phyloP scores from a whole-genome alignment of 2,888 invertebrate species.

The Eristalinus aeneus region DNA sequence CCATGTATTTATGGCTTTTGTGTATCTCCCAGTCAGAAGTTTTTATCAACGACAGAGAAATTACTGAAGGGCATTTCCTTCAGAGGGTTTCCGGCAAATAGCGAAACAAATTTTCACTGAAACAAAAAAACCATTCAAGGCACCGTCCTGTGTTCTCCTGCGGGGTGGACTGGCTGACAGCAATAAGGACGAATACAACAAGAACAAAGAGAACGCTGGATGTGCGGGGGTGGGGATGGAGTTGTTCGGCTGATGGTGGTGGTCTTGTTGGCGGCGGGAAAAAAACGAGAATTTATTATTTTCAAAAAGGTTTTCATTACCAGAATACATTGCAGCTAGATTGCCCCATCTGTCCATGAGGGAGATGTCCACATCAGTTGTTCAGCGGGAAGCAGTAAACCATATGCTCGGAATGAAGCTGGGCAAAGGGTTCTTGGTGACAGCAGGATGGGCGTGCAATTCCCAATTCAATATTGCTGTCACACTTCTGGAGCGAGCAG shows the following conservation, averaged over 20 bases:
- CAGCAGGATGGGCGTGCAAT: slow-evolving; percentile 68
- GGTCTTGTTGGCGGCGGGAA: neutral
- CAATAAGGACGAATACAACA: neutral
- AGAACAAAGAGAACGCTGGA: slow-evolving; percentile 2
- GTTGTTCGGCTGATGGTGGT: neutral
- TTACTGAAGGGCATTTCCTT: slow-evolving; percentile 59
- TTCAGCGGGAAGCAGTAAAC: slow-evolving; percentile 56
- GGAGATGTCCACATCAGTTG: slow-evolving; percentile 68
- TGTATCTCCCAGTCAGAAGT: slow-evolving; percentile 44
- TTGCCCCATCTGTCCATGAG: slow-evolving; percentile 61
- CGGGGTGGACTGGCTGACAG: neutral
- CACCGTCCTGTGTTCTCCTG: neutral
- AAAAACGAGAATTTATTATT: slow-evolving; percentile 64
- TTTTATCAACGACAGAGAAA: slow-evolving; percentile 51
- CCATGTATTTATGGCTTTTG: slow-evolving; percentile 49
- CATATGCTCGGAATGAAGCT: slow-evolving; percentile 36
- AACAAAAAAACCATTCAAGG: slow-evolving; percentile 4
- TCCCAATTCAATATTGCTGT: slow-evolving; percentile 68
- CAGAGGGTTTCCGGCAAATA: slow-evolving; percentile 40
- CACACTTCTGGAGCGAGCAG: slow-evolving; percentile 53
- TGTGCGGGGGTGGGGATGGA: neutral
- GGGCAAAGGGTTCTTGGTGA: slow-evolving; percentile 53
- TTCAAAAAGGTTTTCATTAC: slow-evolving; percentile 65
- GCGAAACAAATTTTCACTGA: slow-evolving; percentile 43
- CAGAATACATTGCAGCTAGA: slow-evolving; percentile 58